Evolutionary conservation across 2,888 invertebrate genomes (phyloP), one percentile per base, ranked within the genome.

Genomic region (Physocephala rufipes): DNA sequence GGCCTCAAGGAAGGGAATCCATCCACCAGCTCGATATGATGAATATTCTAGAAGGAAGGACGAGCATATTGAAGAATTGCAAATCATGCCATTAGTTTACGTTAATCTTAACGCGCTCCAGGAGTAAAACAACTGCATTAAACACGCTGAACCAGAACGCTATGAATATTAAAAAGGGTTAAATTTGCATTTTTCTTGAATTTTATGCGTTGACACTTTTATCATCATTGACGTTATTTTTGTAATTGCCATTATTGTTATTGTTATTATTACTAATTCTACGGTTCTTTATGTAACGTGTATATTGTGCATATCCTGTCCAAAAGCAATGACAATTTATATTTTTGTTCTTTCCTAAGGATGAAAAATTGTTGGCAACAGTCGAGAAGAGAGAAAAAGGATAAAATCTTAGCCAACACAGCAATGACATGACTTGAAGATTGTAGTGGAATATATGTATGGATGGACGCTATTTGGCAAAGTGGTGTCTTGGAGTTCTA

Each of bases 141-240:
- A 71, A 71, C 69, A 72, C 68, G 70, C 74, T 76, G 77, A 80
- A 79, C 75, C 79, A 77, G 77, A 79, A 82, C 80, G 81, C 83
- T 81, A 83, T 83, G 83, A 83, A 83, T 83, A 82, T 79, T 81
- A 82, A 83, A 81, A 83, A 83, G 82, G 82, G 82, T 83, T 83
- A 80, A 83, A 83, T 83, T 83, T 81, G 82, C 83, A 83, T 83
- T 82, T 81, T 79, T 36, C 36, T 9, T 36, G 36, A 9, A 7
- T 78, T 76, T 81, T 81, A 80, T 81, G 80, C 79, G 81, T 80
- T 81, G 82, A 79, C 80, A 81, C 77, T 58, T 45, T 67, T 67
- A 59, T 67, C 45, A 58, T 67, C 36, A 26, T n/a, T 47, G 36
- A 9, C 36, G 36, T 36, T 36, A 47, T 62, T 63, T 64, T 70